Base-by-base conservation (phyloP, 2,113 vertebrate genomes). In the Meriones unguiculatus region DNA sequence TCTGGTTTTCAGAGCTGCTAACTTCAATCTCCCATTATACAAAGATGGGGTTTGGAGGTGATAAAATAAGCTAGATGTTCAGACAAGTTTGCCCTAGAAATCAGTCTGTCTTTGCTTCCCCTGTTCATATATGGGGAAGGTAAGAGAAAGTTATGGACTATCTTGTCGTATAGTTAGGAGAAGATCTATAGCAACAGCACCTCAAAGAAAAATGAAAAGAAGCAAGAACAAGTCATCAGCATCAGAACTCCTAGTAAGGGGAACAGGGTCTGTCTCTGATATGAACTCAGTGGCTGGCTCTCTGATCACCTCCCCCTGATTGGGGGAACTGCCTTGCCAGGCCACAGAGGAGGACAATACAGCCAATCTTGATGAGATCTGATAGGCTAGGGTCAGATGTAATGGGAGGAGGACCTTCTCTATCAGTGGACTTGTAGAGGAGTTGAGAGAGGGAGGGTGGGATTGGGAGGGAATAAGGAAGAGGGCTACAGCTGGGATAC, bases 161-260 rank as follows among this genome's bases (percentile, higher is more conserved):
- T 32, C 50, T 78, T 7, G 15, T 32, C 30, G 3, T 32, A 15
- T 9, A 32, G 14, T 18, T 7, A 14, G 18, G 7, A 78, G 7
- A 78, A 28, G 28, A 9, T 18, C 50, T 3, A 18, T 3, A 99
- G 99, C 98, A 97, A 99, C 99, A 99, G 99, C 99, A 98, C 99
- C 99, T 98, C 99, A 99, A 99, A 99, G 99, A 99, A 99, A 88
- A 99, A 99, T 96, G 99, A 99, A 97, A 99, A 99, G 99, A 99
- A 99, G 99, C 99, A 99, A 97, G 99, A 99, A 92, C 99, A 99
- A 98, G 99, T 99, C 67, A 99, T 99, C 98, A 99, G 99, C 92
- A 95, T 99, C 64, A 99, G 99, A 46, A 99, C 99, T 46, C 99
- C 99, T 98, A 99, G 46, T 46, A 46, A 46, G 46, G 46, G 5